Evolutionary conservation across 2,113 vertebrate genomes (phyloP), one percentile per base, ranked within the genome.

Genomic region (Labrus mixtus): DNA sequence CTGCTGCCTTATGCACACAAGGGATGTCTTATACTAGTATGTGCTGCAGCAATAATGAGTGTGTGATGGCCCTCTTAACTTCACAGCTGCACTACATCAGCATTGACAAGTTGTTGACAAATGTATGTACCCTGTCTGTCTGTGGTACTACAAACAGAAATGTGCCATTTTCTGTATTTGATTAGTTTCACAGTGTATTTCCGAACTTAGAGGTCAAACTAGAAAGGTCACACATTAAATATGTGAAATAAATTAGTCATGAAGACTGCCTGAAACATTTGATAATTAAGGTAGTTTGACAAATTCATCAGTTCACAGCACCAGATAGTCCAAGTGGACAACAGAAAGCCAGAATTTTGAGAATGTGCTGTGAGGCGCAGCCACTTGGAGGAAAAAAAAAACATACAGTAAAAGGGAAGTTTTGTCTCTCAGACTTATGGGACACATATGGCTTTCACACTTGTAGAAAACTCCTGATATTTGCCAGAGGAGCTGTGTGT

Each of bases 311-410:
- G 51, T 43, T 62, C 17, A 11, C 45, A 59, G 51, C 33, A 60
- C 12, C 29, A n/a, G 68, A 76, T 66, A 51, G 63, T 53, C 22
- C 72, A 66, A 73, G 59, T 48, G 20, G 50, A 68, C 39, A 59
- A 63, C 71, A 86, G 91, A 90, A 88, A 88, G 56, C 17, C 37
- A 68, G 45, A 90, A 48, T 89, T 86, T 85, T 92, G 90, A 88
- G 54, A 81, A 69, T 84, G 91, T 87, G 92, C 89, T 88, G 88
- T 88, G 92, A 93, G 89, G 93, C 88, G 81, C 93, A 90, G 82
- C 55, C 0, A 65, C 86, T 72, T 77, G n/a, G 54, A 64, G 46
- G 73, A 48, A 66, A 60, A 65, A 11, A 1, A 16, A 19, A 57
- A 11, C 86, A 83, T 43, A 7, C 77, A 82, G 88, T 91, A 90